These are phyloP conservation scores for Bombus confusus DNA, from an alignment of 1,140 invertebrate genomes.

Conservation along the genomic window DNA sequence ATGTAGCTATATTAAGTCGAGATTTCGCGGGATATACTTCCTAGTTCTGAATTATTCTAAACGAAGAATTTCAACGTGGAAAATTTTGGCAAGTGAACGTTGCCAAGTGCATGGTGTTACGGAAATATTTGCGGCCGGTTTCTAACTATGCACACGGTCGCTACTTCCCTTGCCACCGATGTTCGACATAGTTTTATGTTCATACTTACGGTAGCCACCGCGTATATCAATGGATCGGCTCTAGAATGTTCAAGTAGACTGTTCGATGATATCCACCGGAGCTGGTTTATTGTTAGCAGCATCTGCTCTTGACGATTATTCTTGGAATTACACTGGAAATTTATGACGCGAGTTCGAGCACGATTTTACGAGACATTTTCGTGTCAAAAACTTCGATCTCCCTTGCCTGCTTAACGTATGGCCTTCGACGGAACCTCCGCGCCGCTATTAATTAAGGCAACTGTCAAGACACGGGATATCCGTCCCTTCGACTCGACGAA, in stretches of 20 bases:
- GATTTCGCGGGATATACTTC: background rate
- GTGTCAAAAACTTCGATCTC: constrained; percentile 58
- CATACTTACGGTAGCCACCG: constrained; percentile 36
- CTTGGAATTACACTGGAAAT: constrained; percentile 63
- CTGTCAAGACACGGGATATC: constrained; percentile 3
- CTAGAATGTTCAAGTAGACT: constrained; percentile 54
- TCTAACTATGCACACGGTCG: constrained; percentile 34
- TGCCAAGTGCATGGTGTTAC: background rate
- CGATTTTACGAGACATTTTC: constrained; percentile 58
- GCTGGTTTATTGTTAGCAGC: constrained; percentile 65
- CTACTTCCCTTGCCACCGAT: background rate
- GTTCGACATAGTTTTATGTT: constrained; percentile 63
- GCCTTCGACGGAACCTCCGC: background rate
- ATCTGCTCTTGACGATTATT: constrained; percentile 66
- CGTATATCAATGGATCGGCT: constrained; percentile 60
- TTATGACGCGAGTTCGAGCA: constrained; percentile 50
- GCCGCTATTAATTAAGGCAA: constrained; percentile 53
- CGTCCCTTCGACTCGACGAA: background rate
- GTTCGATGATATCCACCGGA: constrained; percentile 50
- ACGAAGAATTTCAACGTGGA: background rate
- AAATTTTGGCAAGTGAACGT: constrained; percentile 13
- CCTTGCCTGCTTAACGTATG: constrained; percentile 28
- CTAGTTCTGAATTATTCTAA: background rate
- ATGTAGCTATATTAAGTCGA: no score
- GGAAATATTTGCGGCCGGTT: constrained; percentile 33